These are phyloP conservation scores for Epizoanthus fatuus DNA, from an alignment of 92 coral and sea anemone species.

Conservation along the genomic window DNA sequence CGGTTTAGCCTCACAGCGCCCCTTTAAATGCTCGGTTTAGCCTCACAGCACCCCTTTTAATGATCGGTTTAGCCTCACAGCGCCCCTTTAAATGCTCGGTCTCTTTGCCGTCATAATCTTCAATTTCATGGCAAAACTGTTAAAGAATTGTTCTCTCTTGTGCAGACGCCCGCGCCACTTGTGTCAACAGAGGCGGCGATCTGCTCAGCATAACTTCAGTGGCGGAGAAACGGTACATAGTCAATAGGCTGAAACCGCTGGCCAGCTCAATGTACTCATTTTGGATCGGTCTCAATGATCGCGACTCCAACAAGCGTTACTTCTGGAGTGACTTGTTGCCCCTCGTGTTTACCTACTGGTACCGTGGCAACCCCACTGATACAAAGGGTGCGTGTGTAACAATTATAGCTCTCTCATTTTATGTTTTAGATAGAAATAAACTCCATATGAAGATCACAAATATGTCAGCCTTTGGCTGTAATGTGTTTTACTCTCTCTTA, in stretches of 20 bases:
- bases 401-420: not conserved
- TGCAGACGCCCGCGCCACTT: conserved; percentile 94
- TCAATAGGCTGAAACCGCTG: conserved; percentile 71
- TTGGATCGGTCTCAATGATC: conserved; percentile 95
- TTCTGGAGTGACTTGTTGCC: conserved; percentile 94
- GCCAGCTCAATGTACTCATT: conserved; percentile 75
- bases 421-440: not conserved
- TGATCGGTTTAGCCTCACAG: too few species aligned
- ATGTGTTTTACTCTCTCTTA: too few species aligned
- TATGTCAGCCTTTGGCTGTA: too few species aligned
- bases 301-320: conserved; percentile 73
- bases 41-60: too few species aligned
- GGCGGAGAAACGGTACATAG: conserved; percentile 80
- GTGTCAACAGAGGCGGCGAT: conserved; percentile 89
- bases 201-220: conserved; percentile 83
- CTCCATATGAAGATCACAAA: too few species aligned
- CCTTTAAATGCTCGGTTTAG: too few species aligned
- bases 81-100: not conserved
- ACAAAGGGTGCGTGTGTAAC: conserved; percentile 39
- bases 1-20: too few species aligned
- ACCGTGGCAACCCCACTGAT: conserved; percentile 84
- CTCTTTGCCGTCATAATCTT: not conserved
- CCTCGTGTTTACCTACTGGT: conserved; percentile 84
- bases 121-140: not conserved
- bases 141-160: not conserved